Evolutionary conservation across 2,113 vertebrate genomes (phyloP).

Genomic region (Corythornis vintsioides): DNA sequence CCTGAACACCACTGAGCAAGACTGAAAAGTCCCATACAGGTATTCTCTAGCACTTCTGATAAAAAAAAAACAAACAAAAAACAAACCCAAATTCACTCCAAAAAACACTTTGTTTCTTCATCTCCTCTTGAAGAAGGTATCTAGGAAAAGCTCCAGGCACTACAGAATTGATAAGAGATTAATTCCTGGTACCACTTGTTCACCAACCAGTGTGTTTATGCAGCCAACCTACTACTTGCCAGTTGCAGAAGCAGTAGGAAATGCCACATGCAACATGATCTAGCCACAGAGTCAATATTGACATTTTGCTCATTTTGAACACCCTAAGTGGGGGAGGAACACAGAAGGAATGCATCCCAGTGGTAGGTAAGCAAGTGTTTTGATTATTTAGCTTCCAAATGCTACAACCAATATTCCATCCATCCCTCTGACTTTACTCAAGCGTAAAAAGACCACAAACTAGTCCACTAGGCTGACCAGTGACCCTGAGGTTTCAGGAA

Average conservation of each 20-base stretch:
- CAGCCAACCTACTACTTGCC: not conserved
- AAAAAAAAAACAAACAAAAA: not conserved
- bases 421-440: not conserved
- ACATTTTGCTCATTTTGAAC: not conserved
- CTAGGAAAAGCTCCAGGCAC: not conserved
- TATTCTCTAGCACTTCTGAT: not conserved
- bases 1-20: not conserved
- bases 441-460: not conserved
- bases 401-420: not conserved
- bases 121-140: not conserved
- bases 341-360: not conserved
- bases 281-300: slow-evolving; percentile 3
- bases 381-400: not conserved
- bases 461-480: not conserved
- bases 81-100: not conserved
- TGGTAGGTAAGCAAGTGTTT: not conserved
- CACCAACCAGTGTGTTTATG: not conserved
- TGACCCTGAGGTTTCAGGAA: not conserved
- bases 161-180: not conserved
- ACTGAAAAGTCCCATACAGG: not conserved
- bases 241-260: not conserved
- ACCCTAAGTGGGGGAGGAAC: not conserved
- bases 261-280: not conserved
- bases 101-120: not conserved
- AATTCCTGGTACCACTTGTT: not conserved